Conservation (phyloP, 1,140 invertebrate species). For the Hetaerina americana region DNA sequence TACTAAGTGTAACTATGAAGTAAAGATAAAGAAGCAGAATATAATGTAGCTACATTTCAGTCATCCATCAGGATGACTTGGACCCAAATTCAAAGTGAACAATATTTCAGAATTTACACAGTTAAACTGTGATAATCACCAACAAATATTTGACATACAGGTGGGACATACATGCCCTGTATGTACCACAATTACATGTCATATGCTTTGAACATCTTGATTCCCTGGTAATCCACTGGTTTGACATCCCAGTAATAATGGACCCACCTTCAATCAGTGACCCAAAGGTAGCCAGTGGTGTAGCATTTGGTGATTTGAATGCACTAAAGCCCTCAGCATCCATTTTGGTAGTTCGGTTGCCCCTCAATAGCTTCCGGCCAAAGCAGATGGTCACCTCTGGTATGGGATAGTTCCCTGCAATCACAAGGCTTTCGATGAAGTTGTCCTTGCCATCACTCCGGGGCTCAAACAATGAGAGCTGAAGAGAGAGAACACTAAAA, state of each 20-base stretch:
- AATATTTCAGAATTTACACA: no score
- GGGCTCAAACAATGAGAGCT: constrained; percentile 86
- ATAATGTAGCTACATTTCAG: no score
- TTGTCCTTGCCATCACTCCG: constrained; percentile 87
- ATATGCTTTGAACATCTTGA: no score
- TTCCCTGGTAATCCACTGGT: constrained; percentile 1
- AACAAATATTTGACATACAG: no score
- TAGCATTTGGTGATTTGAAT: constrained; percentile 81
- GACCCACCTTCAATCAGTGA: constrained; percentile 48
- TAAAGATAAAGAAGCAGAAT: no score
- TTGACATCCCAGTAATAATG: no score
- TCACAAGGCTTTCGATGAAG: constrained; percentile 75
- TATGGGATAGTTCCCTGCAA: constrained; percentile 82
- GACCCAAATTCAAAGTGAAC: no score
- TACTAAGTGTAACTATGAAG: no score
- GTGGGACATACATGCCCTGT: no score
- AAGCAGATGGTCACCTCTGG: constrained; percentile 93
- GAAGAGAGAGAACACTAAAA: constrained; percentile 28
- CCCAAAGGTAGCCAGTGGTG: constrained; percentile 69
- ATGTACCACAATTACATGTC: no score
- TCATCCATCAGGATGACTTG: no score
- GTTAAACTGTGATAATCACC: no score
- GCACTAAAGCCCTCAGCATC: constrained; percentile 71
- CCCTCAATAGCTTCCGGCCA: constrained; percentile 73
- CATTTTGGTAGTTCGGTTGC: constrained; percentile 79